Base-by-base conservation (phyloP, 2,113 vertebrate genomes). In the Anas platyrhynchos region DNA sequence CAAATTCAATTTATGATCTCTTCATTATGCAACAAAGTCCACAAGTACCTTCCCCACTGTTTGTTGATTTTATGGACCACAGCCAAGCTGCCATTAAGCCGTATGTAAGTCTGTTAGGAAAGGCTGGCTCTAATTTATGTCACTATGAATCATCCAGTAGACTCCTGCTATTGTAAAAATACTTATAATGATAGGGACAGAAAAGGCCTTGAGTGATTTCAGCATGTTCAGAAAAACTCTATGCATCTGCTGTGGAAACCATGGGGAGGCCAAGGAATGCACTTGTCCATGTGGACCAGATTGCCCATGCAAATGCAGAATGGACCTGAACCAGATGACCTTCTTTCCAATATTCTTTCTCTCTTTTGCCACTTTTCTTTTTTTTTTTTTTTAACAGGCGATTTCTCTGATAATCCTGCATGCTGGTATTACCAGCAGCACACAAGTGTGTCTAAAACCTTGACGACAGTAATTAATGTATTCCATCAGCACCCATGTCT, bases 401-500 rank as follows among this genome's bases (percentile, higher is more conserved):
- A 78, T 85, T 94, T 68, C 46, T 85, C 88, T 86, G 74, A 75
- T 96, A 95, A 96, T 97, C 96, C 82, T 77, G 62, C 43, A 15
- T 80, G 76, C 86, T 76, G 93, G 80, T 79, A 86, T 93, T 94
- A 91, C 88, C 85, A 96, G 92, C 69, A 88, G 93, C 85, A 93
- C 95, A 96, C 88, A 95, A 97, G 86, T 94, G 88, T 94, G 94
- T 97, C 96, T 97, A 96, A 98, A 98, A 97, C 93, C 94, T 88
- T 94, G 97, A 98, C 50, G 97, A 98, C 97, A 98, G 97, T 96
- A 97, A 98, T 98, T 97, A 92, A 96, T 93, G 86, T 96, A 85
- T 93, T 97, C 97, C 82, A 94, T 97, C 97, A 98, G 94, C 97
- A 98, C 96, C 93, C 82, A 75, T 84, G 89, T 96, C 94, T 97